These are phyloP conservation scores for Xestia rhomboidea DNA, from an alignment of 2,888 invertebrate species.

Conservation along the genomic window DNA sequence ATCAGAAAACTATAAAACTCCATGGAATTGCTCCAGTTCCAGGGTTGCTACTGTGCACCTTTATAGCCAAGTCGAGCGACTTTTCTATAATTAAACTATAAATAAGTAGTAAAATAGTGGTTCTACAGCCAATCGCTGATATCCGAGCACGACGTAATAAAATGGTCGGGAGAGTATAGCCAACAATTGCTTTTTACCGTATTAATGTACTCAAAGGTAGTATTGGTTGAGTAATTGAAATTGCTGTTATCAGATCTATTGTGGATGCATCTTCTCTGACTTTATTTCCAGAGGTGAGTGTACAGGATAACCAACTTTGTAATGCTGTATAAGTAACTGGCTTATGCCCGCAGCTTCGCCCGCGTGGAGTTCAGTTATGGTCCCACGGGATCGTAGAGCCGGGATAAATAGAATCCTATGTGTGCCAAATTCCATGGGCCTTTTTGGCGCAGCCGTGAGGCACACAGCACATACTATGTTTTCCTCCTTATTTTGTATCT, in stretches of 20 bases:
- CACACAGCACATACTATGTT: no score
- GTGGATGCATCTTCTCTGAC: slow-evolving; percentile 2
- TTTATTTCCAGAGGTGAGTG: background rate
- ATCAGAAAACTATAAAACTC: slow-evolving; percentile 12
- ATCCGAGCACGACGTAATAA: slow-evolving; percentile 63
- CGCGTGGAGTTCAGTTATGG: no score
- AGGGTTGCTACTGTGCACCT: slow-evolving; percentile 47
- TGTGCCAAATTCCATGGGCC: no score
- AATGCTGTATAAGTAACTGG: no score
- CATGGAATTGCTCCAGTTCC: slow-evolving; percentile 26
- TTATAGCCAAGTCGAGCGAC: slow-evolving; percentile 52
- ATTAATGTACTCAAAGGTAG: slow-evolving; percentile 45
- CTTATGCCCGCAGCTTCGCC: no score
- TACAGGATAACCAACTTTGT: background rate
- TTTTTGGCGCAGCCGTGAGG: no score
- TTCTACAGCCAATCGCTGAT: slow-evolving; percentile 58
- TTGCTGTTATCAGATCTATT: slow-evolving; percentile 23
- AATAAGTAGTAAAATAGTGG: slow-evolving; percentile 68
- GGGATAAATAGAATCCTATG: no score
- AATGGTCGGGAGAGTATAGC: slow-evolving; percentile 39
- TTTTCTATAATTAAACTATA: slow-evolving; percentile 73
- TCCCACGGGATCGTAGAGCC: no score
- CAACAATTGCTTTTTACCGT: slow-evolving; percentile 53
- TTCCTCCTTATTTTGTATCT: no score
- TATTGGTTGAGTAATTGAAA: slow-evolving; percentile 49